Evolutionary conservation across 1,140 invertebrate species (phyloP).

Genomic region (Aphidius ervi): DNA sequence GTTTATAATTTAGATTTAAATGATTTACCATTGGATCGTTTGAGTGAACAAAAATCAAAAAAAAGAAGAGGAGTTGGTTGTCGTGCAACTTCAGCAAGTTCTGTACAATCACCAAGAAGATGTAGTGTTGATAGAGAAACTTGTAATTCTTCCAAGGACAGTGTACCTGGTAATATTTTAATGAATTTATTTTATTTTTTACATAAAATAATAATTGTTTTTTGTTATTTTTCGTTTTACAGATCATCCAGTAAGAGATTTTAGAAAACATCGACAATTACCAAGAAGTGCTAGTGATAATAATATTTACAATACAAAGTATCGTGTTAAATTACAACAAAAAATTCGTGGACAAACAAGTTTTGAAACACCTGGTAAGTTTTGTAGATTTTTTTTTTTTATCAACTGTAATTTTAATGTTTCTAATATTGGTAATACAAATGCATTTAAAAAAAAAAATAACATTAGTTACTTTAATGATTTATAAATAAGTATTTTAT

Average conservation of each 20-base stretch:
- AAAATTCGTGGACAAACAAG: conserved; percentile 36
- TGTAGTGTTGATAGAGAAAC: conserved; percentile 46
- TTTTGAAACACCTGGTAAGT: conserved; percentile 45
- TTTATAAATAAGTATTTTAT: too few species aligned
- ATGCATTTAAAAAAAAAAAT: too few species aligned
- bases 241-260: conserved; percentile 46
- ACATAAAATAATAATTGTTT: conserved; percentile 5
- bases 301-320: conserved; percentile 45
- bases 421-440: too few species aligned
- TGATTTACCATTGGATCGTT: conserved; percentile 80
- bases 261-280: conserved; percentile 42
- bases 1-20: conserved; percentile 90
- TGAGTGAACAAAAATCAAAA: conserved; percentile 80
- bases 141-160: conserved; percentile 40
- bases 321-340: conserved; percentile 39
- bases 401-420: too few species aligned
- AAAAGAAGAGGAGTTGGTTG: conserved; percentile 55
- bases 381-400: too few species aligned
- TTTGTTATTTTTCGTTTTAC: neutral
- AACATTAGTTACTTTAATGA: too few species aligned
- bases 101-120: conserved; percentile 45
- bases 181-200: conserved; percentile 8
- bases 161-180: conserved; percentile 33
- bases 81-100: conserved; percentile 48
- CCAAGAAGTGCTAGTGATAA: conserved; percentile 49